A percentile compares a stretch with the other conserved stretches of the same genome.
phyloP scores from a whole-genome alignment of 2,888 invertebrate genomes.

The Tipula vernalis region DNA sequence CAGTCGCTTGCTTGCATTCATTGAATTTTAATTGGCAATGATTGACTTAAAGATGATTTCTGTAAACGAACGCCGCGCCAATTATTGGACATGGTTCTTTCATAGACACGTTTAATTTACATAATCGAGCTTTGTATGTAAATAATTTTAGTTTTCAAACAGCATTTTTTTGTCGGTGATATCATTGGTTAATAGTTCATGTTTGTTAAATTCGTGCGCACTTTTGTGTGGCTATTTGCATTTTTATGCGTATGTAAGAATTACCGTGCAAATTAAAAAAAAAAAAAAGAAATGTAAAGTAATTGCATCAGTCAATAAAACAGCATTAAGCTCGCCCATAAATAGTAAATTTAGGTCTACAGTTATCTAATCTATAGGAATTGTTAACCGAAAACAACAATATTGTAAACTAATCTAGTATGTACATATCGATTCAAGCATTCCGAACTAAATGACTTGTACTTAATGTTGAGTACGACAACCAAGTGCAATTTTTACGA shows the following conservation, averaged over 20 bases:
- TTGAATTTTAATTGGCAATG: background rate
- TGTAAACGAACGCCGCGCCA: background rate
- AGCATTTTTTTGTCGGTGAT: background rate
- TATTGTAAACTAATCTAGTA: no score
- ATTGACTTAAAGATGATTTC: background rate
- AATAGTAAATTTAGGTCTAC: no score
- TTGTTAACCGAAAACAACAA: no score
- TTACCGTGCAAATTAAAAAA: no score
- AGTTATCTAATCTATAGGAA: no score
- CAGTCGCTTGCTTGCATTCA: background rate
- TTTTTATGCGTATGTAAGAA: background rate
- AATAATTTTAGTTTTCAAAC: background rate
- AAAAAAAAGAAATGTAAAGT: no score
- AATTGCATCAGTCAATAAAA: no score
- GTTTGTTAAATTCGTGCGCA: background rate
- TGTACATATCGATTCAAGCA: no score
- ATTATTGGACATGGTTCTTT: background rate
- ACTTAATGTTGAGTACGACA: no score
- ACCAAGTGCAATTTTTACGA: no score
- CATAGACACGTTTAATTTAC: background rate
- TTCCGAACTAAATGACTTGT: no score
- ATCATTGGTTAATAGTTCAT: background rate
- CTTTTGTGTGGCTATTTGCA: background rate
- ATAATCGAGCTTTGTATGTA: background rate
- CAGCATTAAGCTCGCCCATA: no score